Evolutionary conservation across 2,888 invertebrate genomes (phyloP).

Genomic region (Xestia xanthographa): DNA sequence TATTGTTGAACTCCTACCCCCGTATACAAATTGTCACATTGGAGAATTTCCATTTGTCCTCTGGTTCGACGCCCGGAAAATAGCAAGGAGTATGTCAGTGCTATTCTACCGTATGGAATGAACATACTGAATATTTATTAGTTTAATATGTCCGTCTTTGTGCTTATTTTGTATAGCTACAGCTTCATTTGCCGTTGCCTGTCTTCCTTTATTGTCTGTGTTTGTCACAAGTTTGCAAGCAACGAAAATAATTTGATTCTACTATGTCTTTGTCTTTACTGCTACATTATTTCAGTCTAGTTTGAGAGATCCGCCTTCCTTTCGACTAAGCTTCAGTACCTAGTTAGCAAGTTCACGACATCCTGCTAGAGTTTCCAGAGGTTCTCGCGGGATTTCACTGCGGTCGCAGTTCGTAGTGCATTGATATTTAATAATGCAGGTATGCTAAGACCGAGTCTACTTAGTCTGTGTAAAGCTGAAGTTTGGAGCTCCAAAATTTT

Average conservation of each 20-base stretch:
- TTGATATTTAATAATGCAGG: constrained; percentile 55
- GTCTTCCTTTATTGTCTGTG: constrained; percentile 31
- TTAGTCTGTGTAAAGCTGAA: constrained; percentile 32
- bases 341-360: constrained; percentile 42
- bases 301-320: constrained; percentile 14
- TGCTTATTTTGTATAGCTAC: constrained; percentile 37
- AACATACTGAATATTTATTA: constrained; percentile 66
- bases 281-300: constrained; percentile 22
- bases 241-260: constrained; percentile 27
- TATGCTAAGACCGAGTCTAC: constrained; percentile 38
- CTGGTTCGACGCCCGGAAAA: constrained; percentile 69
- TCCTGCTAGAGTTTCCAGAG: constrained; percentile 37
- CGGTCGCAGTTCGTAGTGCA: constrained; percentile 37
- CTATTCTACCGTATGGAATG: constrained; percentile 56
- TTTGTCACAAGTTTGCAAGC: constrained; percentile 26
- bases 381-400: constrained; percentile 36
- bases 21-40: constrained; percentile 63
- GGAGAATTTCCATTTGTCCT: constrained; percentile 65
- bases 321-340: constrained; percentile 14
- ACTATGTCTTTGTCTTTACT: constrained; percentile 34
- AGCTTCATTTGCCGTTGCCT: constrained; percentile 49
- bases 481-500: not conserved
- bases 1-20: constrained; percentile 48
- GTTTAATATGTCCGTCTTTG: constrained; percentile 64
- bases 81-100: constrained; percentile 61